A percentile compares a stretch with the other conserved stretches of the same genome.
Conservation (phyloP, 2,797 vertebrate species). For the Linurgus olivaceus region DNA sequence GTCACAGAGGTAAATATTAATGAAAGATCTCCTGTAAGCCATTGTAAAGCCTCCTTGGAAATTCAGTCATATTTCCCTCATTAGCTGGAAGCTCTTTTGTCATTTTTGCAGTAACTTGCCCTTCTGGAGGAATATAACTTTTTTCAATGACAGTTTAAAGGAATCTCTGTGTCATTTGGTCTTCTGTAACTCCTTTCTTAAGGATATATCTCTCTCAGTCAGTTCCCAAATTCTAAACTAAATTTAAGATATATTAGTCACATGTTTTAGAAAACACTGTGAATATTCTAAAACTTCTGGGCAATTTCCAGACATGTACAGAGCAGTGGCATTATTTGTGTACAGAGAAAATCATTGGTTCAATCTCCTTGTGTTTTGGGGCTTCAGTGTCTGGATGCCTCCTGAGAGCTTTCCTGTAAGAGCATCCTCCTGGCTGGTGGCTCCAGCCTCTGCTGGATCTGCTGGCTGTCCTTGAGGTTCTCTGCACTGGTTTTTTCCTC, state of each 20-base stretch:
- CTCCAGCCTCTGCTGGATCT: background rate
- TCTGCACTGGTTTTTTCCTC: background rate
- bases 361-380: background rate
- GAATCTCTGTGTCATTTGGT: background rate
- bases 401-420: background rate
- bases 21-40: background rate
- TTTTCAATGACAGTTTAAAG: background rate
- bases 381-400: background rate
- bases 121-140: background rate
- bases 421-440: fast-evolving
- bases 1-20: background rate
- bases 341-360: background rate
- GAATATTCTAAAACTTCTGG: background rate
- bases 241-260: background rate
- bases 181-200: background rate
- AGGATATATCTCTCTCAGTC: background rate
- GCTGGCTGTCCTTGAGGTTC: background rate
- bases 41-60: background rate
- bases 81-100: background rate
- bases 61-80: background rate
- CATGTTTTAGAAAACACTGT: background rate
- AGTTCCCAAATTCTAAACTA: background rate
- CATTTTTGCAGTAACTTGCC: background rate
- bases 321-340: background rate
- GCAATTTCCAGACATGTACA: background rate